These are phyloP conservation scores for Noctua janthe DNA, from an alignment of 2,888 invertebrate genomes.

Conservation along the genomic window DNA sequence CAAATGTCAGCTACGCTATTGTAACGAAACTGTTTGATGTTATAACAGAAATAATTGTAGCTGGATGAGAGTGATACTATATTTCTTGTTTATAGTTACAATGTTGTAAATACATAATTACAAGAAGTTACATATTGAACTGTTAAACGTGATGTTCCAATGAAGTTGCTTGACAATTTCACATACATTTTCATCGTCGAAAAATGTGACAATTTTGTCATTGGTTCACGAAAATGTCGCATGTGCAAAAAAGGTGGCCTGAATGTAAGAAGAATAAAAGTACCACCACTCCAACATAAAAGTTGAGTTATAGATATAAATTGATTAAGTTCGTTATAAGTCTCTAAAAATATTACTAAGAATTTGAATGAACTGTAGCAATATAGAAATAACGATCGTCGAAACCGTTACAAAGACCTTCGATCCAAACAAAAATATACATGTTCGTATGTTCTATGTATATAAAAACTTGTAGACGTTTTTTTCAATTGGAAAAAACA, in stretches of 20 bases:
- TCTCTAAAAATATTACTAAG: not conserved
- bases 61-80: not conserved
- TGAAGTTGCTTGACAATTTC: not conserved
- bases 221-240: not conserved
- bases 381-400: conserved; percentile 4
- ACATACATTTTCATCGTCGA: not conserved
- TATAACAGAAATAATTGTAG: conserved; percentile 4
- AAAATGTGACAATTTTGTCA: not conserved
- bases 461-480: conserved; percentile 13
- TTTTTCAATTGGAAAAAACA: conserved; percentile 13
- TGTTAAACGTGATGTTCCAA: not conserved
- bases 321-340: not conserved
- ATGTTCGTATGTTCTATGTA: not conserved
- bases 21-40: conserved; percentile 39
- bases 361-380: not conserved
- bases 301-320: not conserved
- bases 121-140: not conserved
- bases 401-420: conserved; percentile 38
- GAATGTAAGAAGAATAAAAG: too few relatives aligned
- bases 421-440: not conserved
- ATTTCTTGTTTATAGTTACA: too few relatives aligned
- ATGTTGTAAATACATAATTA: not conserved
- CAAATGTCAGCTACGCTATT: conserved; percentile 72
- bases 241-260: too few relatives aligned
- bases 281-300: too few relatives aligned